Evolutionary conservation across 1,140 invertebrate species (phyloP).

Genomic region (Sycophila sp.): DNA sequence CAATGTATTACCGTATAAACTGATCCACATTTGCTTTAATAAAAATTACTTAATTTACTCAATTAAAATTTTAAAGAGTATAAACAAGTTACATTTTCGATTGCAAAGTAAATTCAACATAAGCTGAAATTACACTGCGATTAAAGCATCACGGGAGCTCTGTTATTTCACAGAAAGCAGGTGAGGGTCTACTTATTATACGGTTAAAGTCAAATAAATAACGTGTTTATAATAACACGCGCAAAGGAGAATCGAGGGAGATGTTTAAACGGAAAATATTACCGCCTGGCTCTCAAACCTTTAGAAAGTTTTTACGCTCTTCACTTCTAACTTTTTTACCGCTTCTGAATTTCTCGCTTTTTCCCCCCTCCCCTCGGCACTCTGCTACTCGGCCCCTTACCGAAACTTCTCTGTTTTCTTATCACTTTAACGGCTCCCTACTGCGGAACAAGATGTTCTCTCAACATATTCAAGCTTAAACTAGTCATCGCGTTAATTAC

Average conservation of each 20-base stretch:
- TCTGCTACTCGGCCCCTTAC: slow-evolving; percentile 20
- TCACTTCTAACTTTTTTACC: slow-evolving; percentile 16
- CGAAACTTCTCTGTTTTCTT: slow-evolving; percentile 31
- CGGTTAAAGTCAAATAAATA: neutral
- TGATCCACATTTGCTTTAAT: too few species aligned
- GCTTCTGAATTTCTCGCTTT: slow-evolving; percentile 16
- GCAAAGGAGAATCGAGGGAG: neutral
- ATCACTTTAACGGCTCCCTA: slow-evolving; percentile 28
- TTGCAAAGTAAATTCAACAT: too few species aligned
- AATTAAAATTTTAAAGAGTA: too few species aligned
- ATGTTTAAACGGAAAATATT: slow-evolving; percentile 25
- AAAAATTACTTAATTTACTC: too few species aligned
- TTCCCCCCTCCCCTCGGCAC: neutral
- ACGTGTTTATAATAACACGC: slow-evolving; percentile 9
- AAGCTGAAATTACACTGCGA: too few species aligned
- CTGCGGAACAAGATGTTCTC: slow-evolving; percentile 31
- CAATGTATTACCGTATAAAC: too few species aligned
- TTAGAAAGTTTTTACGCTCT: slow-evolving; percentile 28
- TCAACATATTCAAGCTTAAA: slow-evolving; percentile 25
- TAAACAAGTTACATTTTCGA: too few species aligned
- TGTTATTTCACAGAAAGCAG: too few species aligned
- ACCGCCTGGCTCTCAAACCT: neutral
- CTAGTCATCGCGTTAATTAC: slow-evolving; percentile 32
- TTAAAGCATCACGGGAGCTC: too few species aligned
- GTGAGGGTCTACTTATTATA: neutral